A percentile compares a stretch with the other conserved stretches of the same genome.
phyloP scores from a whole-genome alignment of 2,797 vertebrate genomes.

The Cacajao melanocephalus region DNA sequence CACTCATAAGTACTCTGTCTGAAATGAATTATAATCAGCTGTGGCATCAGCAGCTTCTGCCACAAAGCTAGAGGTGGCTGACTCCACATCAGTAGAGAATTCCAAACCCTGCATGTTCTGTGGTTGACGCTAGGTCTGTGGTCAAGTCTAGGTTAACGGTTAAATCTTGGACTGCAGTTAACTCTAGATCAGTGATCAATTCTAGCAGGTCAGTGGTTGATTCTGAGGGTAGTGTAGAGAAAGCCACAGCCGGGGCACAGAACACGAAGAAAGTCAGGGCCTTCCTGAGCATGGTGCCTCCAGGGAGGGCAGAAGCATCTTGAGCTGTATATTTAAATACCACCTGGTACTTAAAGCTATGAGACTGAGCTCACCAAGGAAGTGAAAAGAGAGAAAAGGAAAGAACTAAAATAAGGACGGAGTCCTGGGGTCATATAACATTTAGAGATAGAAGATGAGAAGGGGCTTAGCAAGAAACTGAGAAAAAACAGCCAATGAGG shows the following conservation, averaged over 20 bases:
- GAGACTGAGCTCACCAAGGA: not conserved
- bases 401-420: not conserved
- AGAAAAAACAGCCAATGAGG: not conserved
- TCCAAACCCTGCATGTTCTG: not conserved
- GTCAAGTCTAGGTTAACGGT: not conserved
- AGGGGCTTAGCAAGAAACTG: not conserved
- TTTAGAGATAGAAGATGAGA: not conserved
- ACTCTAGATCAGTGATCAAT: not conserved
- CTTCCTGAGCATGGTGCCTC: not conserved
- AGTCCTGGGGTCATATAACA: not conserved
- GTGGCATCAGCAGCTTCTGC: not conserved
- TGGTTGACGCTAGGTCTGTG: not conserved
- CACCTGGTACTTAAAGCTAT: not conserved
- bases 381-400: not conserved
- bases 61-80: not conserved
- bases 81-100: not conserved
- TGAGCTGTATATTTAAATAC: not conserved
- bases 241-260: not conserved
- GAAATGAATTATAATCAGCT: not conserved
- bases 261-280: not conserved
- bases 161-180: not conserved
- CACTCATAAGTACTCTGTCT: not conserved
- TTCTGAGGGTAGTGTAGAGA: not conserved
- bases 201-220: not conserved
- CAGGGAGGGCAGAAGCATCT: not conserved